Conservation (phyloP, 2,888 invertebrate species). For the Cosmorhoe ocellata region DNA sequence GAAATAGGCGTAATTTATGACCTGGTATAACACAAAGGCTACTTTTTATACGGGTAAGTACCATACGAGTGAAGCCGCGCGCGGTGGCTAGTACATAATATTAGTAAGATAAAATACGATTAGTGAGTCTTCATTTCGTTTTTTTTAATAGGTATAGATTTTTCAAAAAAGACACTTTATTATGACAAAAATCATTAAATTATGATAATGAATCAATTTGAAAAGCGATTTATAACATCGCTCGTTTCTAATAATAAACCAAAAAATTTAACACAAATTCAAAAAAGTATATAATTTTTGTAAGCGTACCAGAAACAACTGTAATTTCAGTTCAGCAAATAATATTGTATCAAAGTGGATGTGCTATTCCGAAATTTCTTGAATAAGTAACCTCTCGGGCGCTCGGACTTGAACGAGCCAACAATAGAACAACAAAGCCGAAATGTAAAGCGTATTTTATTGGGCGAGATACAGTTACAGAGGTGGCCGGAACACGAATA, state of each 20-base stretch:
- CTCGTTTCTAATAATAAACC: no score
- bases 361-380: slow-evolving; percentile 47
- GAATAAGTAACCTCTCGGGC: slow-evolving; percentile 46
- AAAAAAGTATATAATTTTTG: slow-evolving; percentile 10
- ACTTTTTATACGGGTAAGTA: no score
- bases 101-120: no score
- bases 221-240: no score
- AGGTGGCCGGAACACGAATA: slow-evolving; percentile 21
- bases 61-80: no score
- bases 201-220: no score
- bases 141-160: no score
- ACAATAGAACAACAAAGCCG: slow-evolving; percentile 59
- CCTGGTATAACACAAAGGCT: no score
- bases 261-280: background rate
- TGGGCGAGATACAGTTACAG: slow-evolving; percentile 53
- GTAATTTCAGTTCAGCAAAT: slow-evolving; percentile 21
- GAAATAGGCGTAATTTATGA: no score
- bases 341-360: slow-evolving; percentile 32
- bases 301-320: slow-evolving; percentile 6
- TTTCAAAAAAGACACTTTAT: no score
- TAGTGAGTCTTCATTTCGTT: no score
- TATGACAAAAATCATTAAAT: background rate
- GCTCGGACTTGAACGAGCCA: slow-evolving; percentile 44
- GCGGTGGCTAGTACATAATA: no score
- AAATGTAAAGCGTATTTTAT: slow-evolving; percentile 67